phyloP scores from a whole-genome alignment of 2,113 vertebrate genomes.

The Holacanthus passer region DNA sequence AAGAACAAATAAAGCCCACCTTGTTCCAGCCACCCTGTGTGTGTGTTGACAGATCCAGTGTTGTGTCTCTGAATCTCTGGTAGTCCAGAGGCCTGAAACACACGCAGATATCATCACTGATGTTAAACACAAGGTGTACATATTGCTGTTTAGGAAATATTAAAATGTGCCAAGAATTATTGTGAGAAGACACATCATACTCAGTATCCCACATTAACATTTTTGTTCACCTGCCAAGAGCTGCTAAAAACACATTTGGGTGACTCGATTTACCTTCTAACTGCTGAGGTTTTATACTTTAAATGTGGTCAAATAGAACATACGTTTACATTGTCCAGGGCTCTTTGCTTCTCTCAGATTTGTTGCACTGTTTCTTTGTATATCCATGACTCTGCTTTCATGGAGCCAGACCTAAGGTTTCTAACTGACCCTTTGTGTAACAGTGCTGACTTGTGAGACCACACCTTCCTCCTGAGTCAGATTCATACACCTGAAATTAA shows the following conservation, averaged over 20 bases:
- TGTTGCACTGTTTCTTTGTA: neutral
- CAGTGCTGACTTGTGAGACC: neutral
- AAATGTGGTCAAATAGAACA: neutral
- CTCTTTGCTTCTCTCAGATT: neutral
- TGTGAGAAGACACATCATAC: neutral
- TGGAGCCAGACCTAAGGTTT: neutral
- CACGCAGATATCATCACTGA: slow-evolving; percentile 24
- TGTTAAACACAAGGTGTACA: neutral
- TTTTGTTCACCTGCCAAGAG: neutral
- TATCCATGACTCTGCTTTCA: neutral
- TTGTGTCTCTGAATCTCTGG: slow-evolving; percentile 85
- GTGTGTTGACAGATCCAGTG: slow-evolving; percentile 83
- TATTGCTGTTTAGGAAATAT: neutral
- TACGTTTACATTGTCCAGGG: neutral
- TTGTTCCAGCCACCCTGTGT: slow-evolving; percentile 91
- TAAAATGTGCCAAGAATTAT: neutral
- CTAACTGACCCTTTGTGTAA: neutral
- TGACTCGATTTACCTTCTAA: too few relatives aligned
- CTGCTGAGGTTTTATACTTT: neutral
- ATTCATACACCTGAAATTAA: neutral
- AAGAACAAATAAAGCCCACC: slow-evolving; percentile 78
- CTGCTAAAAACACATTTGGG: neutral
- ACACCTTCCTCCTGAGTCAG: neutral
- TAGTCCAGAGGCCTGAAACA: slow-evolving; percentile 90
- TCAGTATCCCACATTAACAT: neutral